These are phyloP conservation scores for Brachypteracias leptosomus DNA, from an alignment of 2,113 vertebrate species.

Conservation along the genomic window DNA sequence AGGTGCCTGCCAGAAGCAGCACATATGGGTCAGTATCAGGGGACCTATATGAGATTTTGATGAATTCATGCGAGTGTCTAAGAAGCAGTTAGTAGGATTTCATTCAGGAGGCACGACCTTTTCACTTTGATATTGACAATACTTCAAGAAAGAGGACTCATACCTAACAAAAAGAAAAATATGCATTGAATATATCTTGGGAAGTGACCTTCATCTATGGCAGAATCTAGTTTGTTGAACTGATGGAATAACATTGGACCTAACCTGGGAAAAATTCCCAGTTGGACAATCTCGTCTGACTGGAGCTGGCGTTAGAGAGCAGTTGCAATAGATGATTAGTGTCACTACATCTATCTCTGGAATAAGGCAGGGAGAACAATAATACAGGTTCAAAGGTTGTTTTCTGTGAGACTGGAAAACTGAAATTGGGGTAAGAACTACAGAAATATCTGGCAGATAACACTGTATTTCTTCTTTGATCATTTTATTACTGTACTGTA, in stretches of 20 bases:
- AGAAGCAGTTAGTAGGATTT: neutral
- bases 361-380: neutral
- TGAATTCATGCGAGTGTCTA: neutral
- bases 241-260: neutral
- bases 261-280: neutral
- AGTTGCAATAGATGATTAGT: neutral
- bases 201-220: neutral
- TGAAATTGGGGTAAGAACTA: neutral
- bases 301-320: neutral
- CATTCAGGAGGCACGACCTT: neutral
- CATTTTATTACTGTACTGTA: neutral
- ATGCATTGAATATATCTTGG: neutral
- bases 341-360: neutral
- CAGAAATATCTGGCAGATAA: neutral
- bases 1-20: neutral
- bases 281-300: neutral
- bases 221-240: neutral
- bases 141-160: neutral
- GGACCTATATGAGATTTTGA: neutral
- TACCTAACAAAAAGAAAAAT: neutral
- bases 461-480: neutral
- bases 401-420: neutral
- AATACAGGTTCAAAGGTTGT: neutral
- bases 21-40: neutral
- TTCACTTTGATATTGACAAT: neutral